These are phyloP conservation scores for Polyodon spathula DNA, from an alignment of 2,113 vertebrate genomes.

Conservation along the genomic window DNA sequence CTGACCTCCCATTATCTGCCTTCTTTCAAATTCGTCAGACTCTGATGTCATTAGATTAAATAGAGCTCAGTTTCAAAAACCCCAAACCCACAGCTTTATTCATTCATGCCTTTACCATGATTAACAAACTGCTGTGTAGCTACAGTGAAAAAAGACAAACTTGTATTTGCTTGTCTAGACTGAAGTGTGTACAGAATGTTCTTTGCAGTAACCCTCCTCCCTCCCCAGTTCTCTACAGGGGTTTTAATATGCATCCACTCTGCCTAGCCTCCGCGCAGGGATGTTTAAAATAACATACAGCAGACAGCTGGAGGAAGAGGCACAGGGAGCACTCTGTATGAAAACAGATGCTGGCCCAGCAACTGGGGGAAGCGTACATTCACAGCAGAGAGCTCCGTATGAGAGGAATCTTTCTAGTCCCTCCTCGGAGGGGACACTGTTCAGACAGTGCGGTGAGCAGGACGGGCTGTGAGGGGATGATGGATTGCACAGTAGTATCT, in stretches of 20 bases:
- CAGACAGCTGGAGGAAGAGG: slow-evolving; percentile 17
- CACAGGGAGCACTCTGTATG: slow-evolving; percentile 9
- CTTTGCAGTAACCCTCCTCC: slow-evolving; percentile 8
- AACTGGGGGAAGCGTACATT: neutral
- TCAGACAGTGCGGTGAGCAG: slow-evolving; percentile 5
- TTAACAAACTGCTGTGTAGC: too few relatives aligned
- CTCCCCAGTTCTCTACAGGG: slow-evolving; percentile 12
- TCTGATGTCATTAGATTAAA: too few relatives aligned
- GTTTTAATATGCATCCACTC: slow-evolving; percentile 4
- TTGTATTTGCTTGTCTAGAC: too few relatives aligned
- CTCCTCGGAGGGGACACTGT: slow-evolving; percentile 17
- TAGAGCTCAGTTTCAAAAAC: too few relatives aligned
- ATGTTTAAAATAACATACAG: neutral
- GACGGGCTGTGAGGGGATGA: slow-evolving; percentile 10
- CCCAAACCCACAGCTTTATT: too few relatives aligned
- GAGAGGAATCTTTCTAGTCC: slow-evolving; percentile 24
- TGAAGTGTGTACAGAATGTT: slow-evolving; percentile 16
- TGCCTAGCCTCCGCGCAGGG: neutral
- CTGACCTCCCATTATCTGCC: too few relatives aligned
- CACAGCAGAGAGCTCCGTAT: neutral
- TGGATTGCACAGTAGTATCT: too few relatives aligned
- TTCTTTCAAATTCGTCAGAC: too few relatives aligned
- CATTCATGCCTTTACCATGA: too few relatives aligned
- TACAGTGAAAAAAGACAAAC: too few relatives aligned
- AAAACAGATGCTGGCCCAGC: slow-evolving; percentile 29